A percentile compares a stretch with the other conserved stretches of the same genome.
These are phyloP conservation scores for Heptascelio sp. DNA, from an alignment of 2,888 invertebrate genomes.

Conservation along the genomic window DNA sequence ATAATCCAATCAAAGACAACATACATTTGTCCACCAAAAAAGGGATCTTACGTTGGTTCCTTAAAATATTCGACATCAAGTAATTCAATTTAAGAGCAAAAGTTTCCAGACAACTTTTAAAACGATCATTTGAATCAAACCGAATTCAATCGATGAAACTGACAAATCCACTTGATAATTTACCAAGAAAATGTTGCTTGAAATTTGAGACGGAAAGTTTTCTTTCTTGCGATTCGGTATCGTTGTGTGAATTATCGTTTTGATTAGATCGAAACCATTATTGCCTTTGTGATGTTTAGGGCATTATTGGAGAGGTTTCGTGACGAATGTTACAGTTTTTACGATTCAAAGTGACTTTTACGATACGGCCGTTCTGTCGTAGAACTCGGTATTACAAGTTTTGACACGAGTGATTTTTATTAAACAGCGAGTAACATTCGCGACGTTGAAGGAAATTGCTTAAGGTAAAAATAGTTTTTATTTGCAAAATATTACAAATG, in stretches of 20 bases:
- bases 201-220: constrained; percentile 36
- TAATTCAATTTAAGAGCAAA: constrained; percentile 18
- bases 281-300: constrained; percentile 25
- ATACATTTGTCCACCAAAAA: no score
- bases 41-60: no score
- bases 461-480: no score
- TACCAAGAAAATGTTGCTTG: constrained; percentile 54
- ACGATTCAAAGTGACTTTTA: no score
- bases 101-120: constrained; percentile 34
- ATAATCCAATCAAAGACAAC: no score
- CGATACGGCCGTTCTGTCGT: no score
- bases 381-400: no score
- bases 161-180: constrained; percentile 59
- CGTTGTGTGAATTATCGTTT: constrained; percentile 36
- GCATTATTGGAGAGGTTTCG: not conserved
- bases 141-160: constrained; percentile 46
- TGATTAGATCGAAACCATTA: constrained; percentile 43
- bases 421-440: no score
- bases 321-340: constrained; percentile 17
- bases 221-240: constrained; percentile 22
- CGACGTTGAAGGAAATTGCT: no score
- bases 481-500: no score
- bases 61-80: constrained; percentile 6
- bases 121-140: constrained; percentile 41
- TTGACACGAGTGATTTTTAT: no score